phyloP scores from a whole-genome alignment of 2,113 vertebrate species.

The Elephantulus edwardii region DNA sequence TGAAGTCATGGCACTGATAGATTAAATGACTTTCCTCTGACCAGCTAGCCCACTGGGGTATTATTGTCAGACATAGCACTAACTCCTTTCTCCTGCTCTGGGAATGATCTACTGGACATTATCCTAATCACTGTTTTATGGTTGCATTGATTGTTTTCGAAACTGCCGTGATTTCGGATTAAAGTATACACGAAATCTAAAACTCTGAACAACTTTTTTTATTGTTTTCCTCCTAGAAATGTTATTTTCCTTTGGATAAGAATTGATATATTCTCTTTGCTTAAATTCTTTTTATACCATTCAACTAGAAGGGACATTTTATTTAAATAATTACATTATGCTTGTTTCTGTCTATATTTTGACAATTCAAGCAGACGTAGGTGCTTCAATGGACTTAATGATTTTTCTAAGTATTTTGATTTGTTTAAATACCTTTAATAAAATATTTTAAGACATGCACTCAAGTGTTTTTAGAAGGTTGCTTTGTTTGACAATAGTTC shows the following conservation, averaged over 20 bases:
- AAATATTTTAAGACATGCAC: slow-evolving; percentile 37
- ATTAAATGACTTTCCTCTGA: background rate
- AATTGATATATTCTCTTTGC: background rate
- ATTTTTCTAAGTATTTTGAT: slow-evolving; percentile 6
- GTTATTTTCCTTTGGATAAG: background rate
- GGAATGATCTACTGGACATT: background rate
- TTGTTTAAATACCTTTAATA: background rate
- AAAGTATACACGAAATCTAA: background rate
- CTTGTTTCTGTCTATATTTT: slow-evolving; percentile 50
- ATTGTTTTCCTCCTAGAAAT: background rate
- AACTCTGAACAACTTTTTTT: slow-evolving; percentile 37
- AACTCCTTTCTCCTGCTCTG: background rate
- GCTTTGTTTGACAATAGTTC: slow-evolving; percentile 78
- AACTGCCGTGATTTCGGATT: slow-evolving; percentile 7
- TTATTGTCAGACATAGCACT: background rate
- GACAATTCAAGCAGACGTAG: background rate
- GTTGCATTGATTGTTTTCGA: slow-evolving; percentile 13
- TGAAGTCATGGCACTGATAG: background rate
- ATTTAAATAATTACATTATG: background rate
- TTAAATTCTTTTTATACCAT: slow-evolving; percentile 32
- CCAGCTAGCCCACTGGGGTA: background rate
- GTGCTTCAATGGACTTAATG: background rate
- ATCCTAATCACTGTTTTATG: background rate
- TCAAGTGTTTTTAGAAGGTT: slow-evolving; percentile 61
- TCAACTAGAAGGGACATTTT: slow-evolving; percentile 29